phyloP scores from a whole-genome alignment of 2,797 vertebrate genomes.

The Esox masquinongy region DNA sequence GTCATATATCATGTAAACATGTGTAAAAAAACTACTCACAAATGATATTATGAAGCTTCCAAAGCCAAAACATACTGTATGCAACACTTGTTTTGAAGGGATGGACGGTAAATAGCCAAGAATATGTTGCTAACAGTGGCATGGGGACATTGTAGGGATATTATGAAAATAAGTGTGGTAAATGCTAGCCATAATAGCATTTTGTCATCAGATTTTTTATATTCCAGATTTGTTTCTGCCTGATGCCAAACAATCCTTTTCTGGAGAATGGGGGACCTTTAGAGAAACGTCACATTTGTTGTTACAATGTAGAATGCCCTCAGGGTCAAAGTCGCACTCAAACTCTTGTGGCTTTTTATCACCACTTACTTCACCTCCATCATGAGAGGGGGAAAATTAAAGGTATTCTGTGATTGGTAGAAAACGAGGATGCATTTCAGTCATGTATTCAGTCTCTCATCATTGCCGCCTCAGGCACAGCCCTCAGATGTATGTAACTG shows the following conservation, averaged over 20 bases:
- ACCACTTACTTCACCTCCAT: constrained; percentile 25
- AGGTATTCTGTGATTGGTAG: constrained; percentile 23
- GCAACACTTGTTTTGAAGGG: constrained; percentile 6
- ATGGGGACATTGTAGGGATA: neutral
- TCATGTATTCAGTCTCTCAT: constrained; percentile 43
- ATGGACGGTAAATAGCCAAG: neutral
- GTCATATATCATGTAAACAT: constrained; percentile 85
- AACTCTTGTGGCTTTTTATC: constrained; percentile 16
- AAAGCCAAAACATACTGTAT: constrained; percentile 9
- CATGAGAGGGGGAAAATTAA: constrained; percentile 20
- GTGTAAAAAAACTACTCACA: constrained; percentile 72
- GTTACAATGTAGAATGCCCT: constrained; percentile 10
- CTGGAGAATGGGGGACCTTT: neutral
- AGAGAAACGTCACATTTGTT: constrained; percentile 11
- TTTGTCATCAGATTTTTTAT: neutral
- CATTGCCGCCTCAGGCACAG: constrained; percentile 13
- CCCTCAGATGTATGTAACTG: constrained; percentile 43
- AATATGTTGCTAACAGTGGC: neutral
- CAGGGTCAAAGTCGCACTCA: neutral
- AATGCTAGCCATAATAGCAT: neutral
- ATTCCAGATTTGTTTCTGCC: neutral
- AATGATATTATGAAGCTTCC: neutral
- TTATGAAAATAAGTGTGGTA: neutral
- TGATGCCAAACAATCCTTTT: neutral
- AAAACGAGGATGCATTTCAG: constrained; percentile 31